Conservation (phyloP, 1,140 invertebrate genomes). For the Rhagoletis pomonella region DNA sequence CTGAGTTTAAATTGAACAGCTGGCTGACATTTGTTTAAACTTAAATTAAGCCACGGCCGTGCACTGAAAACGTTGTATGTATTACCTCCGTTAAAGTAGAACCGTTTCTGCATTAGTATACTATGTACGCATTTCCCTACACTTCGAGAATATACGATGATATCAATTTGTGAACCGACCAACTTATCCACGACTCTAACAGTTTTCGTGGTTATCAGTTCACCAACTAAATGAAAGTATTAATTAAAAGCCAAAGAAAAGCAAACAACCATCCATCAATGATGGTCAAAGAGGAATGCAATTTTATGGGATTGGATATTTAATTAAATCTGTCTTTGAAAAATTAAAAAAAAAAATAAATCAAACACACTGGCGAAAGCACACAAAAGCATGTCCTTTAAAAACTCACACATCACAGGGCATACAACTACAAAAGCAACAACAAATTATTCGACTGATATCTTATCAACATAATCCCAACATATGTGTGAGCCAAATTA, state of each 20-base stretch:
- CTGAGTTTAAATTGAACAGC: too few species aligned
- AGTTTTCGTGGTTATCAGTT: neutral
- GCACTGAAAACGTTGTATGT: too few species aligned
- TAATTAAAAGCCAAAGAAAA: slow-evolving; percentile 35
- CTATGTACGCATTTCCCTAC: too few species aligned
- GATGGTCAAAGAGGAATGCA: neutral
- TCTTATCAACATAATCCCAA: slow-evolving; percentile 44
- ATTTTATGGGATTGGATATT: slow-evolving; percentile 5
- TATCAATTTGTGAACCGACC: too few species aligned
- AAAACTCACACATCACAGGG: neutral
- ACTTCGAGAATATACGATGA: too few species aligned
- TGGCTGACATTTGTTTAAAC: too few species aligned
- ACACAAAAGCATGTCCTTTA: neutral
- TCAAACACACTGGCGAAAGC: neutral
- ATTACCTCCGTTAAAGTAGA: too few species aligned
- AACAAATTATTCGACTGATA: slow-evolving; percentile 35
- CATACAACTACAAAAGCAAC: neutral
- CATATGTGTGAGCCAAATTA: slow-evolving; percentile 28
- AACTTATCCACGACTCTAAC: neutral
- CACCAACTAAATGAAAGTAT: slow-evolving; percentile 14
- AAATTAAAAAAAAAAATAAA: neutral
- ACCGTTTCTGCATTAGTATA: too few species aligned
- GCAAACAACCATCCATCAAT: slow-evolving; percentile 17
- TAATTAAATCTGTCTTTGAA: neutral
- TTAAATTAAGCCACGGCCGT: too few species aligned